These are phyloP conservation scores for Chrysochloris asiatica DNA, from an alignment of 2,113 vertebrate species.

Conservation along the genomic window DNA sequence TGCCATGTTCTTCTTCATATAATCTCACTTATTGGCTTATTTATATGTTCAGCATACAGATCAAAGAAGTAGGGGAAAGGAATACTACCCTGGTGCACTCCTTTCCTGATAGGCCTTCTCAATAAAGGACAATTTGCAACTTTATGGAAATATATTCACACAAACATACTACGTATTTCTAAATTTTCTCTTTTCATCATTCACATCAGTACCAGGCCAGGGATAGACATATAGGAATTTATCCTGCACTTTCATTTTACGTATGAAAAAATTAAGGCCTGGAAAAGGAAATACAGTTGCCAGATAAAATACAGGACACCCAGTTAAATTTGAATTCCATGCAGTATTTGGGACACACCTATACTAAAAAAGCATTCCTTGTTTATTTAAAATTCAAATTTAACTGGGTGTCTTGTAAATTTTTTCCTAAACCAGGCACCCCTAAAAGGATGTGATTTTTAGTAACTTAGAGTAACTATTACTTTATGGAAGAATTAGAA, in stretches of 20 bases:
- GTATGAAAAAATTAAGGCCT: conserved; percentile 58
- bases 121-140: neutral
- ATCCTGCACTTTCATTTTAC: conserved; percentile 24
- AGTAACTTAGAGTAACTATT: conserved; percentile 33
- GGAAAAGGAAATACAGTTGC: conserved; percentile 47
- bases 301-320: conserved; percentile 57
- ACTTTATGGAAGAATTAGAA: neutral
- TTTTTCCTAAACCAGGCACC: conserved; percentile 61
- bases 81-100: too few relatives aligned
- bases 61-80: too few relatives aligned
- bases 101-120: neutral
- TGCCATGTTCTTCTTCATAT: too few relatives aligned
- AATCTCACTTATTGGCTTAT: too few relatives aligned
- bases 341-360: conserved; percentile 24
- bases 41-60: too few relatives aligned
- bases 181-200: neutral
- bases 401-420: conserved; percentile 32
- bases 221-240: conserved; percentile 23
- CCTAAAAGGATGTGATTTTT: conserved; percentile 53
- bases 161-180: neutral
- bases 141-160: neutral
- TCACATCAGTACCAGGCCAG: neutral
- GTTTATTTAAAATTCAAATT: conserved; percentile 67
- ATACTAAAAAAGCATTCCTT: conserved; percentile 44
- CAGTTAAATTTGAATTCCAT: conserved; percentile 37